Conservation (phyloP, 2,888 invertebrate species). For the Iphiclides podalirius region DNA sequence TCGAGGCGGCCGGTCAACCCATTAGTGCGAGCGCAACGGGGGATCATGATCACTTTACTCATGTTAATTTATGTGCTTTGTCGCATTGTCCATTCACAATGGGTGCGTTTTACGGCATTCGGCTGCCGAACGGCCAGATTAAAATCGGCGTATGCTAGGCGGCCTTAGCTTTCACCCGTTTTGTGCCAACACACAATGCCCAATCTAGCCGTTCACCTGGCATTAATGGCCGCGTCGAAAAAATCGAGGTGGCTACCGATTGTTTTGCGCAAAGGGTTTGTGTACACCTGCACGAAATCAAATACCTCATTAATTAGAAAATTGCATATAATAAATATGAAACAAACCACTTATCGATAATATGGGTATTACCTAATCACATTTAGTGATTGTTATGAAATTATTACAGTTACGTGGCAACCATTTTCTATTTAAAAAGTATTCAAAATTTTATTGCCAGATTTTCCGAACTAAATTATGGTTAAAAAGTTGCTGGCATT, state of each 20-base stretch:
- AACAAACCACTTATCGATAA: too few relatives aligned
- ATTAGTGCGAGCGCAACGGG: constrained; percentile 68
- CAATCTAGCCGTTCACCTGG: constrained; percentile 68
- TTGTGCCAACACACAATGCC: constrained; percentile 71
- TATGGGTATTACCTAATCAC: too few relatives aligned
- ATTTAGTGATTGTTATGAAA: too few relatives aligned
- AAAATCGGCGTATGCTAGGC: constrained; percentile 74
- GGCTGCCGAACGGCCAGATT: constrained; percentile 77
- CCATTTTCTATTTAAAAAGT: too few relatives aligned
- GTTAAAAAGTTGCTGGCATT: too few relatives aligned
- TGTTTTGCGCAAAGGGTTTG: constrained; percentile 38
- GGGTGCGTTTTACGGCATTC: constrained; percentile 67
- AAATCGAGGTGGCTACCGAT: constrained; percentile 30
- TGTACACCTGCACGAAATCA: constrained; percentile 11
- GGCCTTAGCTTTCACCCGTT: constrained; percentile 72
- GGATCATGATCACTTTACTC: constrained; percentile 76
- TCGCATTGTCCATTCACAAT: constrained; percentile 68
- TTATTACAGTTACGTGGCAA: too few relatives aligned
- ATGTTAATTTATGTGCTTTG: constrained; percentile 79
- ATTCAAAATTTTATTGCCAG: too few relatives aligned
- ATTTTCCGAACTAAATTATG: too few relatives aligned
- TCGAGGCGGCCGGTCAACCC: constrained; percentile 60
- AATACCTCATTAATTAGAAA: constrained; percentile 20
- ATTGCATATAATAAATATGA: neutral
- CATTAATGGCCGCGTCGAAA: constrained; percentile 53